Evolutionary conservation across 2,888 invertebrate genomes (phyloP).

Genomic region (Lasioglossum marginatum): DNA sequence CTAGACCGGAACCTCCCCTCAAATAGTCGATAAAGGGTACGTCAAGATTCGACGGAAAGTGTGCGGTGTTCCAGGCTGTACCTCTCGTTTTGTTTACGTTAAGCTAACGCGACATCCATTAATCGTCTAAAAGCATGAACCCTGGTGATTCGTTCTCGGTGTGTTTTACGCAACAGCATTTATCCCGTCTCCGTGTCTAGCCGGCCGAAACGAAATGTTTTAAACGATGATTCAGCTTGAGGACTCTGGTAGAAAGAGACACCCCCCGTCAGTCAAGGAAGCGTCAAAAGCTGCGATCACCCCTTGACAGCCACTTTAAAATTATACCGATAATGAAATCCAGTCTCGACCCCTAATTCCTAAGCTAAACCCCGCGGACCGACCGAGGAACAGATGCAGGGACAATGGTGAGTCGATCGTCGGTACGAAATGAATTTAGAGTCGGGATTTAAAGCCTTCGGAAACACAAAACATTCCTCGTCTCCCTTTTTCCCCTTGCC

Average conservation of each 20-base stretch:
- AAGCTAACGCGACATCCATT: conserved; percentile 36
- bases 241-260: conserved; percentile 60
- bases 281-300: conserved; percentile 75
- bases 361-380: conserved; percentile 77
- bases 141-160: conserved; percentile 47
- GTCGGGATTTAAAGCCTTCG: conserved; percentile 78
- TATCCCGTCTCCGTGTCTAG: conserved; percentile 43
- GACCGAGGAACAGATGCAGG: conserved; percentile 81
- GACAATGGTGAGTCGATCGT: conserved; percentile 81
- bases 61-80: not conserved
- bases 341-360: conserved; percentile 79
- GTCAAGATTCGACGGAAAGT: not conserved
- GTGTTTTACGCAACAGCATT: conserved; percentile 55
- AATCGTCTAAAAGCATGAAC: conserved; percentile 56
- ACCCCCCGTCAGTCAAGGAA: conserved; percentile 73
- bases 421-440: conserved; percentile 84
- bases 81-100: conserved; percentile 9
- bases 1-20: not conserved
- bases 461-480: conserved; percentile 68
- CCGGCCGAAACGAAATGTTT: conserved; percentile 69
- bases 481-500: not conserved
- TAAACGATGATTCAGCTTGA: conserved; percentile 75
- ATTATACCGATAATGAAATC: conserved; percentile 84
- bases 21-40: not conserved
- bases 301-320: conserved; percentile 84